A percentile compares a stretch with the other conserved stretches of the same genome.
Conservation (phyloP, 1,140 invertebrate species). For the Rhagoletis pomonella region DNA sequence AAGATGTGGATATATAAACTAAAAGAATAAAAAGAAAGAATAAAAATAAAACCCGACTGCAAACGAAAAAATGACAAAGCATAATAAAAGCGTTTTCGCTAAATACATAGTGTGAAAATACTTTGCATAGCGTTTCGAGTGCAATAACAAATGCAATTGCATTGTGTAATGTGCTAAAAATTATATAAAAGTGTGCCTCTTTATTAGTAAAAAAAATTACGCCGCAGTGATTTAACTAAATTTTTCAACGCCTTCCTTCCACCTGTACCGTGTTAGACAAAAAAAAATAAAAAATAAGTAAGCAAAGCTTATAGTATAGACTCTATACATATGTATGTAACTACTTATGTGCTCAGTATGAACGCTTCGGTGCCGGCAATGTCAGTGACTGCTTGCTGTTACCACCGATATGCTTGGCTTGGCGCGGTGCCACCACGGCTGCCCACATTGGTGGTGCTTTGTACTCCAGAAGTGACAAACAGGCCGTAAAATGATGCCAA, state of each 20-base stretch:
- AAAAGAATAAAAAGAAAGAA: background rate
- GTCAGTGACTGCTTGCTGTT: slow-evolving; percentile 30
- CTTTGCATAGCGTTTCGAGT: background rate
- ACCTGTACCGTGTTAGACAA: background rate
- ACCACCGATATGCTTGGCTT: slow-evolving; percentile 34
- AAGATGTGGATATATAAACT: background rate
- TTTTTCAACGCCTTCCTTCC: slow-evolving; percentile 4
- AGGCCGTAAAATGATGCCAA: background rate
- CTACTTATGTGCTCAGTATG: background rate
- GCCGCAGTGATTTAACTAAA: slow-evolving; percentile 16
- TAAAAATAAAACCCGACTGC: background rate
- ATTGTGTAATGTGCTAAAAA: slow-evolving; percentile 6
- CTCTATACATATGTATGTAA: too few species aligned
- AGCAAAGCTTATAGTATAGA: background rate
- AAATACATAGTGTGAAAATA: background rate
- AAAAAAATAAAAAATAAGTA: slow-evolving; percentile 1
- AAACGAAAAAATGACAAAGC: background rate
- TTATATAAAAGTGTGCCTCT: slow-evolving; percentile 22
- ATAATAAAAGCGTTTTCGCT: background rate
- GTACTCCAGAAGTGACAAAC: slow-evolving; percentile 15
- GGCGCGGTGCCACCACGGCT: background rate
- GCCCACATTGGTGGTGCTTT: background rate
- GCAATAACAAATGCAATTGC: background rate
- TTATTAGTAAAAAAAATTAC: background rate
- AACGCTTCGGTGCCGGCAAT: slow-evolving; percentile 44